phyloP scores from a whole-genome alignment of 2,888 invertebrate species.

The Caenorhabditis sp. region DNA sequence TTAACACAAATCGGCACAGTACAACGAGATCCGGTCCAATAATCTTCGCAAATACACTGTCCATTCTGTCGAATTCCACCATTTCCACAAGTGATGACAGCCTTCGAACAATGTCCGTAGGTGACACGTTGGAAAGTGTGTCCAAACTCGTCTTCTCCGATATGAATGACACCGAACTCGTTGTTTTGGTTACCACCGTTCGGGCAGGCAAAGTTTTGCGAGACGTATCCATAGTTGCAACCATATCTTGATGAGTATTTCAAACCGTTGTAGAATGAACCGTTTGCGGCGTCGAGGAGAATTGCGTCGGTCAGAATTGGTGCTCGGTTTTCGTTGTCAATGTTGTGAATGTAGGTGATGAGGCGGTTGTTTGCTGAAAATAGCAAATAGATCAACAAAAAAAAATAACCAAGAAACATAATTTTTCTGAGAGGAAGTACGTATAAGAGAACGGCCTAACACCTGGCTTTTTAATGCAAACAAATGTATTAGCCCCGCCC shows the following conservation, averaged over 20 bases:
- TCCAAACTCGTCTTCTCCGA: conserved; percentile 62
- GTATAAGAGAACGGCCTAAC: no score
- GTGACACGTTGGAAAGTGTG: conserved; percentile 59
- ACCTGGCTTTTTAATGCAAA: no score
- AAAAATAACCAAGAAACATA: no score
- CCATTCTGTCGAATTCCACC: conserved; percentile 58
- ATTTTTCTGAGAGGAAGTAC: no score
- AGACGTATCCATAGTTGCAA: conserved; percentile 49
- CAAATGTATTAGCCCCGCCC: no score
- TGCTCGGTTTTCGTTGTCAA: conserved; percentile 27
- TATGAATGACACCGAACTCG: conserved; percentile 45
- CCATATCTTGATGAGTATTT: conserved; percentile 44
- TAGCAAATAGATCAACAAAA: no score
- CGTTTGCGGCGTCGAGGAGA: conserved; percentile 44
- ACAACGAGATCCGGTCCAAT: conserved; percentile 53
- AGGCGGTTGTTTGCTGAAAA: conserved; percentile 42
- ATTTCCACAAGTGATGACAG: conserved; percentile 47
- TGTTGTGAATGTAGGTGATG: conserved; percentile 45
- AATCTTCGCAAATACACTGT: conserved; percentile 55
- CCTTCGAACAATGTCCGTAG: conserved; percentile 39
- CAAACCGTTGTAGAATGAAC: conserved; percentile 51
- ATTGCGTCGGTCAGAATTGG: conserved; percentile 49
- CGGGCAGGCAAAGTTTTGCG: conserved; percentile 57
- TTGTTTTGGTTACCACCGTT: conserved; percentile 34
- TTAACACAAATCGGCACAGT: conserved; percentile 57